These are phyloP conservation scores for Ceyx cyanopectus DNA, from an alignment of 2,113 vertebrate species.

Conservation along the genomic window DNA sequence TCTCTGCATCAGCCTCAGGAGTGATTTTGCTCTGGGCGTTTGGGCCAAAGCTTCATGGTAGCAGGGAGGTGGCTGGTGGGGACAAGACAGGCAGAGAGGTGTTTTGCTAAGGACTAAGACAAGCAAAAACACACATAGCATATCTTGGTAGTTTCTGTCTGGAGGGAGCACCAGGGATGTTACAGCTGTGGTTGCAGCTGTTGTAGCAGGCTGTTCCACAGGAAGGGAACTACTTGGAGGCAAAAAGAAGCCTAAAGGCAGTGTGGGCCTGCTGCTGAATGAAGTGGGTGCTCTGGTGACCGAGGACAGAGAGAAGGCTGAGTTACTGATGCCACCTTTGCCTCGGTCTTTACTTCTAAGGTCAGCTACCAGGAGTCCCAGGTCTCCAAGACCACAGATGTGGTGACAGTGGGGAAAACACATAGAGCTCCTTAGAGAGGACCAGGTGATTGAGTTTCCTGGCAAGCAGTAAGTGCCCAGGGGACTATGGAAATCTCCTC, in stretches of 20 bases:
- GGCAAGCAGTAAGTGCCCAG: neutral
- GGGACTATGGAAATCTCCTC: neutral
- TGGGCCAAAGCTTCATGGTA: neutral
- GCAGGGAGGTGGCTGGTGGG: neutral
- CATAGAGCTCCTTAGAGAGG: neutral
- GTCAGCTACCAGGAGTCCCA: no score
- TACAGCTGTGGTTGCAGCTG: neutral
- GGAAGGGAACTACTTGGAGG: neutral
- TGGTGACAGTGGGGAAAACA: neutral
- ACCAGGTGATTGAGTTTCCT: neutral
- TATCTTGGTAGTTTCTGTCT: neutral
- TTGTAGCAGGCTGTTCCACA: neutral
- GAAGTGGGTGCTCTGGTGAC: no score
- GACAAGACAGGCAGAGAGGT: rapidly evolving
- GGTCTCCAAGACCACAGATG: no score
- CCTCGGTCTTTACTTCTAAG: no score
- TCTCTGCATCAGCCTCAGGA: neutral
- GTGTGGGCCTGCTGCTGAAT: no score
- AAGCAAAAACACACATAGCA: rapidly evolving
- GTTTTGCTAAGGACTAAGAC: neutral
- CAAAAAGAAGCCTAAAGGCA: no score
- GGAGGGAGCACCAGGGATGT: neutral
- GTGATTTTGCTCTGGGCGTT: rapidly evolving
- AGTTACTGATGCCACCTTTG: no score
- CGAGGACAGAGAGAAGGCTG: no score